Evolutionary conservation across 2,797 vertebrate genomes (phyloP).

Genomic region (Myripristis jacobus): DNA sequence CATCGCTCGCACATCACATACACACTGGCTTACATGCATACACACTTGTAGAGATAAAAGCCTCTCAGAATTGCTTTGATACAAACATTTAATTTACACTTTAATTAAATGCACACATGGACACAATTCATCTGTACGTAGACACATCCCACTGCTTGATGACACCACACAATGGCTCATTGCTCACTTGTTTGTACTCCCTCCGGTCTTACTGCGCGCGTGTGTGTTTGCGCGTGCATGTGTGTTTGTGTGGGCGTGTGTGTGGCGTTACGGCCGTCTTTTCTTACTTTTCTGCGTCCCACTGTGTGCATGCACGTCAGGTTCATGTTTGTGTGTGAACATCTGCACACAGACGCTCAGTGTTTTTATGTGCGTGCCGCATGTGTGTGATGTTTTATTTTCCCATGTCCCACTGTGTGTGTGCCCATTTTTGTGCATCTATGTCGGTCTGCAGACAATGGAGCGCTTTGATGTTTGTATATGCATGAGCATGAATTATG

Average conservation of each 20-base stretch:
- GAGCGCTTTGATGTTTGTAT: constrained; percentile 54
- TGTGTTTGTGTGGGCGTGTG: not conserved
- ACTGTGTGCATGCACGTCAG: constrained; percentile 45
- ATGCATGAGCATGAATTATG: constrained; percentile 27
- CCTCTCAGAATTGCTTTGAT: constrained; percentile 37
- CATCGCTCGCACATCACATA: not conserved
- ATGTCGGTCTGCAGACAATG: constrained; percentile 21
- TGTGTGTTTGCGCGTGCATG: constrained; percentile 23
- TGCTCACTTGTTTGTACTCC: constrained; percentile 58
- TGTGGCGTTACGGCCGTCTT: too few relatives aligned
- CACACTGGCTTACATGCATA: constrained; percentile 12
- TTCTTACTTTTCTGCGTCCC: constrained; percentile 39
- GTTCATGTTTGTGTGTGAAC: constrained; percentile 34
- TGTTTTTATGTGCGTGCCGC: not conserved
- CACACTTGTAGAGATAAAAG: constrained; percentile 56
- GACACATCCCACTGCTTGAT: constrained; percentile 39
- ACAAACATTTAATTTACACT: constrained; percentile 57
- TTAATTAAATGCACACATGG: constrained; percentile 54
- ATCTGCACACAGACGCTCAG: constrained; percentile 12
- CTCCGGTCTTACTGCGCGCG: constrained; percentile 26
- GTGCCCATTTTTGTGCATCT: constrained; percentile 45
- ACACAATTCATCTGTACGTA: constrained; percentile 46
- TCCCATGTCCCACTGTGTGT: constrained; percentile 24
- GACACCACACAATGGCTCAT: constrained; percentile 43
- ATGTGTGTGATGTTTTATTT: constrained; percentile 53